Percentiles rank a stretch among this genome's conserved stretches.
phyloP scores from a whole-genome alignment of 2,797 vertebrate genomes.

The Trematomus bernacchii region DNA sequence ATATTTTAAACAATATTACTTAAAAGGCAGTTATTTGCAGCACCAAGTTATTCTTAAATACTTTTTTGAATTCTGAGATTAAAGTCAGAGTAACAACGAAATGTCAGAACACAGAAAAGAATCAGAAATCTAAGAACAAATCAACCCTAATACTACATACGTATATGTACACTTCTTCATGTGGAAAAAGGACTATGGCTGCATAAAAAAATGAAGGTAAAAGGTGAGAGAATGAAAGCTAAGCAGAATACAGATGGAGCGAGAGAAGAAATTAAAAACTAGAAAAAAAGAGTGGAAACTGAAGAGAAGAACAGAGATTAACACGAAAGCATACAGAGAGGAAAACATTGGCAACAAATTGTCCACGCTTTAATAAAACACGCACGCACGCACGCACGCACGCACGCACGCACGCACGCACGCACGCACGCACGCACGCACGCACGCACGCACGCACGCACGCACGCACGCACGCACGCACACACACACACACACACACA shows the following conservation, averaged over 20 bases:
- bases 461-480: not conserved
- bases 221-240: not conserved
- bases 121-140: too few species aligned
- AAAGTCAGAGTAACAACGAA: too few species aligned
- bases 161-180: too few species aligned
- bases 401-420: not conserved
- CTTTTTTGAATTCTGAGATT: too few species aligned
- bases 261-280: not conserved
- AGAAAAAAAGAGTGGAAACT: not conserved
- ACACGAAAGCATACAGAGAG: slow-evolving; percentile 11
- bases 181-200: not conserved
- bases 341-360: not conserved
- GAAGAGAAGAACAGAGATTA: not conserved
- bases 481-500: slow-evolving; percentile 15
- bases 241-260: not conserved
- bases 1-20: too few species aligned
- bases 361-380: not conserved
- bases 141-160: too few species aligned
- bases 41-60: too few species aligned
- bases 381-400: slow-evolving; percentile 3
- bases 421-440: slow-evolving; percentile 14
- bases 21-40: too few species aligned
- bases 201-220: not conserved
- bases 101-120: too few species aligned
- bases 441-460: not conserved